Conservation (phyloP, 2,888 invertebrate genomes). For the Amblyjoppa proteus region DNA sequence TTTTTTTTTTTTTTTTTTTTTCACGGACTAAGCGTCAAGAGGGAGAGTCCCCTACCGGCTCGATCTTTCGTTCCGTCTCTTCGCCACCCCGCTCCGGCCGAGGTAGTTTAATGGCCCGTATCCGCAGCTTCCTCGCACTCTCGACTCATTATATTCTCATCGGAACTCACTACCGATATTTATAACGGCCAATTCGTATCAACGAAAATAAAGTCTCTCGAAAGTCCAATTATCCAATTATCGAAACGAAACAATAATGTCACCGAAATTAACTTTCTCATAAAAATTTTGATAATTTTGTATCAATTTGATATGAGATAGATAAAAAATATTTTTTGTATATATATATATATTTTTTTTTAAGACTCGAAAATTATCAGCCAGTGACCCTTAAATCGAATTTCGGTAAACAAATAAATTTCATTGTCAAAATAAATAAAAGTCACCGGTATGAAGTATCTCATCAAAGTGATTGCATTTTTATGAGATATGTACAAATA, state of each 20-base stretch:
- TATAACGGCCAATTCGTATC: not conserved
- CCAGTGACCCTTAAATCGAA: not conserved
- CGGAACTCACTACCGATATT: constrained; percentile 56
- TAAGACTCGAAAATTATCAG: not conserved
- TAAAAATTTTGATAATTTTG: too few relatives aligned
- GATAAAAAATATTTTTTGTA: too few relatives aligned
- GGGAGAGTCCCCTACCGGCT: constrained; percentile 16
- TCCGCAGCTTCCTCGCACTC: constrained; percentile 61
- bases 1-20: constrained; percentile 20
- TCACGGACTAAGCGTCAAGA: constrained; percentile 41
- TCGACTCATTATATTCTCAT: constrained; percentile 50
- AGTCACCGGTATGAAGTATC: too few relatives aligned
- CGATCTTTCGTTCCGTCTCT: constrained; percentile 34
- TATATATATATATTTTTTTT: too few relatives aligned
- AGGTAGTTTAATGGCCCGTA: constrained; percentile 54
- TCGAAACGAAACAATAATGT: not conserved
- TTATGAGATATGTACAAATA: too few relatives aligned
- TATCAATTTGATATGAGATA: too few relatives aligned
- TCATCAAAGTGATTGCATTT: too few relatives aligned
- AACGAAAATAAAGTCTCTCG: not conserved
- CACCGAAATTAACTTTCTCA: not conserved
- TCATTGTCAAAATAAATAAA: not conserved
- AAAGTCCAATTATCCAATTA: not conserved
- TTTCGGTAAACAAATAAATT: too few relatives aligned
- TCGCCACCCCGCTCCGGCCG: constrained; percentile 23